Evolutionary conservation across 2,113 vertebrate species (phyloP).

Genomic region (Eubucco bourcierii): DNA sequence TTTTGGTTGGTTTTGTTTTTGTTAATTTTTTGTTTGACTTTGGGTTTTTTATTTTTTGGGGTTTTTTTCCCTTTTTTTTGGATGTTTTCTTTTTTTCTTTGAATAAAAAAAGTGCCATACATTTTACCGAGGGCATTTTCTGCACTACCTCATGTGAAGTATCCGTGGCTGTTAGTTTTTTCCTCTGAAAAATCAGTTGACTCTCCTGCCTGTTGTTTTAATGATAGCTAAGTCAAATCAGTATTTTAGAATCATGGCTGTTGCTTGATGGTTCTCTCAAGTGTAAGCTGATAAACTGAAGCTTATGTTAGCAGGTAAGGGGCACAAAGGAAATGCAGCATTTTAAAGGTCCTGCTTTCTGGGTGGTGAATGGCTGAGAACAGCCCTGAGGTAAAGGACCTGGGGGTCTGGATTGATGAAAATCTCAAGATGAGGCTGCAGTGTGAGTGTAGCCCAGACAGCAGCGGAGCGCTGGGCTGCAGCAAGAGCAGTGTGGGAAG

Average conservation of each 20-base stretch:
- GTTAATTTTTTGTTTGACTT: neutral
- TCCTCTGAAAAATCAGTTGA: neutral
- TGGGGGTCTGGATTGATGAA: no score
- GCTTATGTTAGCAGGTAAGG: neutral
- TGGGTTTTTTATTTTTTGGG: neutral
- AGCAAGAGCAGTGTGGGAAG: no score
- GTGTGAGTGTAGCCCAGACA: no score
- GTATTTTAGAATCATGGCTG: neutral
- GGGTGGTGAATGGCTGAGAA: no score
- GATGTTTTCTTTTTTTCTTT: no score
- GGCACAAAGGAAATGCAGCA: neutral
- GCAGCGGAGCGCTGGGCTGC: no score
- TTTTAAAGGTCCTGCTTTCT: neutral
- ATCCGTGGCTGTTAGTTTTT: neutral
- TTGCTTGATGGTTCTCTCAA: neutral
- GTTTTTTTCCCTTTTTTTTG: no score
- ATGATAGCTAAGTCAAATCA: neutral
- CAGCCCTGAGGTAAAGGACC: no score
- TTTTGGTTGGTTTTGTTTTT: no score
- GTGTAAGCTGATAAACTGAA: neutral
- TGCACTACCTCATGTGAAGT: neutral
- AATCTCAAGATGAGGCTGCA: no score
- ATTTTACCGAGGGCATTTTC: neutral
- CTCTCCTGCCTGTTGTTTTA: neutral
- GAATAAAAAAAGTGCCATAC: neutral